Evolutionary conservation across 2,797 vertebrate species (phyloP).

Genomic region (Catharus ustulatus): DNA sequence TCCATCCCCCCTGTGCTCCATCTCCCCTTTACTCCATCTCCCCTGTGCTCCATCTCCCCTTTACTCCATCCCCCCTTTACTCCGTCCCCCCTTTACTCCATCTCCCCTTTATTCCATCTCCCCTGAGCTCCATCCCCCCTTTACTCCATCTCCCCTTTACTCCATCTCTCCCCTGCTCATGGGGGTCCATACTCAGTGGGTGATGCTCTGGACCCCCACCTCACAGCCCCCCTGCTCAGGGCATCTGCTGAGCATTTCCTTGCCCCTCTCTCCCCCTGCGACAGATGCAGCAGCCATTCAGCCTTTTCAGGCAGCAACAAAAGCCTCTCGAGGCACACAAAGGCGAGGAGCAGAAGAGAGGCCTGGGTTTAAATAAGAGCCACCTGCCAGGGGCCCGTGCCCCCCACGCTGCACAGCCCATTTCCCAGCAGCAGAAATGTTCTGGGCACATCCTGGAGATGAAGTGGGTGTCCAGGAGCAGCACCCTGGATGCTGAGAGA

Average conservation of each 20-base stretch:
- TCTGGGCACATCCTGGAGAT: neutral
- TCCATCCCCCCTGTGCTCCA: too few species aligned
- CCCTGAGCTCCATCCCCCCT: too few species aligned
- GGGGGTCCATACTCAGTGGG: neutral
- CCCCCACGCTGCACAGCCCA: neutral
- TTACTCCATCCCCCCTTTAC: too few species aligned
- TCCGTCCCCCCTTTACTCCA: too few species aligned
- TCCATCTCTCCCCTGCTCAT: neutral
- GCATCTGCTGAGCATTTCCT: conserved; percentile 56
- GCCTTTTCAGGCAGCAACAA: conserved; percentile 74
- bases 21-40: too few species aligned
- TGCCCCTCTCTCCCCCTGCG: neutral
- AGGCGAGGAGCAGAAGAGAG: conserved; percentile 59
- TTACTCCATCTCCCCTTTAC: too few species aligned
- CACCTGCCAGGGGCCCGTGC: conserved; percentile 71
- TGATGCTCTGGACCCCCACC: neutral
- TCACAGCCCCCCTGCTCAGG: neutral
- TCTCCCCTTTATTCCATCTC: neutral
- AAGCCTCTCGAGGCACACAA: conserved; percentile 73
- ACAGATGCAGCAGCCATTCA: conserved; percentile 80
- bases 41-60: too few species aligned
- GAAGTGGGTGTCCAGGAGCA: neutral
- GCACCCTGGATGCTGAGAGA: neutral
- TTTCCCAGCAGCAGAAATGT: neutral
- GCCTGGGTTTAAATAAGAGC: conserved; percentile 62